Conservation (phyloP, 2,113 vertebrate species). For the Phaethornis superciliosus region DNA sequence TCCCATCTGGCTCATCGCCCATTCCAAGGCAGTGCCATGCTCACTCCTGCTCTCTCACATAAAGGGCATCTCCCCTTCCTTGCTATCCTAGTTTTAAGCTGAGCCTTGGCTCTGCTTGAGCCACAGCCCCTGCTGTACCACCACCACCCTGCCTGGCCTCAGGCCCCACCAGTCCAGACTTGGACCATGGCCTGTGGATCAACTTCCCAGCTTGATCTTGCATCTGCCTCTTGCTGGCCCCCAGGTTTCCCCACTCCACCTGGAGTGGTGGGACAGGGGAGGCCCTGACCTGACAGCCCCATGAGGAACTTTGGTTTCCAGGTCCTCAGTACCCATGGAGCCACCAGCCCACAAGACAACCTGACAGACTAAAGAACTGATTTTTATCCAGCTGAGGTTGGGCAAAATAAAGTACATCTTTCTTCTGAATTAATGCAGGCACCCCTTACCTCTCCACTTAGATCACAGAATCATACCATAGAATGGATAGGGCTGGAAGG, state of each 20-base stretch:
- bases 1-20: not conserved
- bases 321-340: not conserved
- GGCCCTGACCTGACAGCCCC: not conserved
- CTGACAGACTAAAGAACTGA: not conserved
- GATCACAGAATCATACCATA: too few relatives aligned
- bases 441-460: fast-evolving
- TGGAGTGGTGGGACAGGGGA: not conserved
- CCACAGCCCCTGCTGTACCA: too few relatives aligned
- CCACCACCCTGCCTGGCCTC: too few relatives aligned
- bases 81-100: not conserved
- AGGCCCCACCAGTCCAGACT: not conserved
- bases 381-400: not conserved
- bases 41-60: not conserved
- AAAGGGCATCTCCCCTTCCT: not conserved
- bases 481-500: too few relatives aligned
- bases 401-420: not conserved
- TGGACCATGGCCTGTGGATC: not conserved
- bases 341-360: not conserved
- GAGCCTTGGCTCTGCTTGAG: not conserved
- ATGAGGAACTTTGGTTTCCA: not conserved
- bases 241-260: too few relatives aligned
- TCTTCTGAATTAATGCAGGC: not conserved
- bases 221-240: not conserved
- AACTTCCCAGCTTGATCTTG: not conserved
- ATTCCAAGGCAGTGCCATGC: not conserved